phyloP scores from a whole-genome alignment of 2,888 invertebrate species.

The Volucella bombylans region DNA sequence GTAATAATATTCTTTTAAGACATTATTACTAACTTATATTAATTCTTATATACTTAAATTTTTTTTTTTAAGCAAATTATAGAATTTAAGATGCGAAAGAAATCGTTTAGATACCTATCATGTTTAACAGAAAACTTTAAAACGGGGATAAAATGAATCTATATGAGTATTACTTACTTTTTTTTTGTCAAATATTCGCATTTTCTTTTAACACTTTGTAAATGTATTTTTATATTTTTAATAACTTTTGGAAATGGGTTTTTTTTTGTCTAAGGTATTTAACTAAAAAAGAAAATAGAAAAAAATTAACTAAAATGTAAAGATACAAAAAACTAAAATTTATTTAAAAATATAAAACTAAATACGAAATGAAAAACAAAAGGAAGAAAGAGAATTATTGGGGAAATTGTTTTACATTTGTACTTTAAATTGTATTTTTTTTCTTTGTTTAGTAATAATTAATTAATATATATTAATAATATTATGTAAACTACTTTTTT shows the following conservation, averaged over 20 bases:
- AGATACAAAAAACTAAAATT: background rate
- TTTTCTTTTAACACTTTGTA: slow-evolving; percentile 38
- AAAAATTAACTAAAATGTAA: slow-evolving; percentile 12
- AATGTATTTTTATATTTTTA: slow-evolving; percentile 20
- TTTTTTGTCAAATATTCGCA: slow-evolving; percentile 2
- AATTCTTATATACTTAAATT: slow-evolving; percentile 6
- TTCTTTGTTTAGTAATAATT: slow-evolving; percentile 28
- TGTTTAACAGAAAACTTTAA: slow-evolving; percentile 44
- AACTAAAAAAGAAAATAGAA: slow-evolving; percentile 61
- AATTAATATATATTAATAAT: slow-evolving; percentile 56
- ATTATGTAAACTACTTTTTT: slow-evolving; percentile 64
- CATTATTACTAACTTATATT: slow-evolving; percentile 16
- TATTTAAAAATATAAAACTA: slow-evolving; percentile 3
- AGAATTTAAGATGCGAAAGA: slow-evolving; percentile 45
- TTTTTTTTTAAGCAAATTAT: slow-evolving; percentile 22
- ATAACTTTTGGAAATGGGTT: background rate
- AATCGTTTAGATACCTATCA: slow-evolving; percentile 10
- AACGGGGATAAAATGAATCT: background rate
- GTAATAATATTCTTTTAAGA: slow-evolving; percentile 5
- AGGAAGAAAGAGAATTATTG: background rate
- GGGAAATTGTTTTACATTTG: slow-evolving; percentile 72
- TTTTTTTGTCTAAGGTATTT: slow-evolving; percentile 63
- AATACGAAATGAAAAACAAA: slow-evolving; percentile 10
- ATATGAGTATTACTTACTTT: too few species aligned
- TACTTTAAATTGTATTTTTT: slow-evolving; percentile 70